Conservation (phyloP, 2,888 invertebrate species). For the Scaeva pyrastri region DNA sequence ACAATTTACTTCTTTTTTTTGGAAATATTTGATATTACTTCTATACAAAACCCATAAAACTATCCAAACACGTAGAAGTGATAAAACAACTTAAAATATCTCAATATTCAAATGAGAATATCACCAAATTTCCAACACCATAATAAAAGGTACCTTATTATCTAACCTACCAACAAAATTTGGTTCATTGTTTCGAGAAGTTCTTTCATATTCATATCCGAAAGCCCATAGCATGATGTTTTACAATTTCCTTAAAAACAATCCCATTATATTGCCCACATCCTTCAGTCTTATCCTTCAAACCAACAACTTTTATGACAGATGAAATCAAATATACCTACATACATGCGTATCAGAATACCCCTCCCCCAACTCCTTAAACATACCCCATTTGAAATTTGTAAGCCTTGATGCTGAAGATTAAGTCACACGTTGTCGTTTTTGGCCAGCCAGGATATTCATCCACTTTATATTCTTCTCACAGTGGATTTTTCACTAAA, state of each 20-base stretch:
- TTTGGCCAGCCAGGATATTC: constrained; percentile 48
- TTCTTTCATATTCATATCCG: constrained; percentile 1
- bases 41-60: background rate
- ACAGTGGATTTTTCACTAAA: constrained; percentile 70
- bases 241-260: constrained; percentile 26
- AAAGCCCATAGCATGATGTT: background rate
- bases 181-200: background rate
- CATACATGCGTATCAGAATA: constrained; percentile 36
- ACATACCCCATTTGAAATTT: constrained; percentile 48
- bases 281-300: background rate
- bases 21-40: background rate
- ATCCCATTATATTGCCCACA: background rate
- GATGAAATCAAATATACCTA: constrained; percentile 8
- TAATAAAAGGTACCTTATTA: background rate
- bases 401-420: constrained; percentile 64
- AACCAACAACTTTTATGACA: constrained; percentile 5
- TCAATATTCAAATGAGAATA: constrained; percentile 13
- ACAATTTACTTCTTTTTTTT: background rate
- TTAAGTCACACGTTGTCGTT: constrained; percentile 70
- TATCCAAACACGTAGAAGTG: constrained; percentile 5
- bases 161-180: background rate
- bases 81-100: constrained; percentile 16
- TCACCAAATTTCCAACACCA: background rate
- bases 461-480: constrained; percentile 67
- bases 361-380: constrained; percentile 5